Percentiles rank a stretch among this genome's conserved stretches.
Evolutionary conservation across 2,888 invertebrate genomes (phyloP).

Genomic region (Blastobasis lacticolella): DNA sequence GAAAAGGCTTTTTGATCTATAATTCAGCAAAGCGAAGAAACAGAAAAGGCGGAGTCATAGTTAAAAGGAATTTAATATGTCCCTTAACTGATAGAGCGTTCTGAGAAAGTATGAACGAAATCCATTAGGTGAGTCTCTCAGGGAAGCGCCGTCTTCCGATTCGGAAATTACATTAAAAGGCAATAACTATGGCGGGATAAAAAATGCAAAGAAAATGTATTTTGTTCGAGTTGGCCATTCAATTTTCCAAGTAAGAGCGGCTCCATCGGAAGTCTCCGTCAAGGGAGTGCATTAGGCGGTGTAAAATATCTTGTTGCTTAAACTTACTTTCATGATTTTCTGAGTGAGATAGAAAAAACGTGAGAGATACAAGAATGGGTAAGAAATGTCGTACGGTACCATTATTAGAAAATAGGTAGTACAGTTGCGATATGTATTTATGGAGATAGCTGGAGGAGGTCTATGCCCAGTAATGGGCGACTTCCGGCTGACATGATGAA

Average conservation of each 20-base stretch:
- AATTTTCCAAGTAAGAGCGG: background rate
- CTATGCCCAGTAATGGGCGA: no score
- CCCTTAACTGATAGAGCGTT: constrained; percentile 37
- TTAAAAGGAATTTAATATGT: constrained; percentile 27
- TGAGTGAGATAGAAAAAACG: no score
- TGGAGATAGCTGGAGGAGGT: no score
- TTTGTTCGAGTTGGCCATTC: constrained; percentile 18
- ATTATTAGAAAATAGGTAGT: no score
- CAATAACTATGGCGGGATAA: constrained; percentile 44
- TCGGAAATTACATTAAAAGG: constrained; percentile 70
- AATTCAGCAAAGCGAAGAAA: constrained; percentile 1
- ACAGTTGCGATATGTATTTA: no score
- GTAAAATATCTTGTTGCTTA: no score
- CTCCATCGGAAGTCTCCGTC: constrained; percentile 1
- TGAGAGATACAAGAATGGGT: no score
- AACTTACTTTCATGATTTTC: no score
- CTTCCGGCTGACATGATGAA: no score
- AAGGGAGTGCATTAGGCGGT: no score
- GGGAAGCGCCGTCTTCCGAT: constrained; percentile 46
- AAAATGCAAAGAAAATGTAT: constrained; percentile 34
- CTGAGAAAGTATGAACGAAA: constrained; percentile 53
- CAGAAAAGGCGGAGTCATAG: constrained; percentile 10
- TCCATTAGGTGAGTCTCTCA: constrained; percentile 63
- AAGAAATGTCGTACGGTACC: no score
- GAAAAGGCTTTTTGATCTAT: background rate